Percentiles rank a stretch among this genome's conserved stretches.
Conservation (phyloP, 2,888 invertebrate species). For the Magallana nippona region DNA sequence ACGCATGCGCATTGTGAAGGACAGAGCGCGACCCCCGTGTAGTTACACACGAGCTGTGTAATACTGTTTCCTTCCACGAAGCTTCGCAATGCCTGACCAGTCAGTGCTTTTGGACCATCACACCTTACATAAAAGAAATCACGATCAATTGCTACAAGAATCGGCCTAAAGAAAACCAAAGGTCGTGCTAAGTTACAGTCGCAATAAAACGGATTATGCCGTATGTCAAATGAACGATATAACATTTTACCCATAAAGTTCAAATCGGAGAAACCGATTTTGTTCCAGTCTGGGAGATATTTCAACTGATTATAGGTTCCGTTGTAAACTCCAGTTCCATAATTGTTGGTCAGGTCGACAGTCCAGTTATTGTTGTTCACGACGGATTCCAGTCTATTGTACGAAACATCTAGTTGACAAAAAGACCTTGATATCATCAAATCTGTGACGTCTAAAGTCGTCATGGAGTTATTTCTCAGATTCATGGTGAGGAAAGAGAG, state of each 20-base stretch:
- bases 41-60: not conserved
- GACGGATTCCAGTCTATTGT: not conserved
- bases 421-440: not conserved
- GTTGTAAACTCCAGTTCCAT: conserved; percentile 20
- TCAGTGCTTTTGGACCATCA: not conserved
- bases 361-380: not conserved
- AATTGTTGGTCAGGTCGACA: not conserved
- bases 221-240: not conserved
- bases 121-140: not conserved
- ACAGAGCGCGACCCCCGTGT: not conserved
- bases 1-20: not conserved
- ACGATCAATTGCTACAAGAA: not conserved
- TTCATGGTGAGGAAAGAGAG: not conserved
- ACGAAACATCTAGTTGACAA: not conserved
- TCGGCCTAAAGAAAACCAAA: not conserved
- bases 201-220: not conserved
- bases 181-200: not conserved
- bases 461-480: not conserved
- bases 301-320: not conserved
- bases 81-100: not conserved
- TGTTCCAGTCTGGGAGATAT: not conserved
- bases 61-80: not conserved
- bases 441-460: not conserved
- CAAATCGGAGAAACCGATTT: not conserved
- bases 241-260: not conserved